Percentiles rank a stretch among this genome's conserved stretches.
Conservation (phyloP, 2,113 vertebrate genomes). For the Chauna torquata region DNA sequence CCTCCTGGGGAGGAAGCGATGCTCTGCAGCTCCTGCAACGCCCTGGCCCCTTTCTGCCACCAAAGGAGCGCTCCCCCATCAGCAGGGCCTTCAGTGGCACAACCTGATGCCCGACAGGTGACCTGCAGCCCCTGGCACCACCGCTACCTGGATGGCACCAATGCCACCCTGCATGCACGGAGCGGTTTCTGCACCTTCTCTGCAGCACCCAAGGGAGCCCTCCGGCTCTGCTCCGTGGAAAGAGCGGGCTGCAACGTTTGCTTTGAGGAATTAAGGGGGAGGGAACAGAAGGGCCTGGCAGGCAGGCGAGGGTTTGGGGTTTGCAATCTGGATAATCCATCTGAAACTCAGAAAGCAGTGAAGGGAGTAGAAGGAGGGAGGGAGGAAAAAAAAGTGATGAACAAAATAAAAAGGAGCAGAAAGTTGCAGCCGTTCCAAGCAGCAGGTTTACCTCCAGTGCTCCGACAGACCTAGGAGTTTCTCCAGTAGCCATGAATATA, state of each 20-base stretch:
- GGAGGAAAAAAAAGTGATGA: conserved; percentile 25
- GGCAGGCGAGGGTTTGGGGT: background rate
- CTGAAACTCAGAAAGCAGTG: conserved; percentile 42
- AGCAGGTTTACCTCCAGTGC: background rate
- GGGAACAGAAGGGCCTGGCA: conserved; percentile 42
- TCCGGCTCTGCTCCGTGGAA: accelerated
- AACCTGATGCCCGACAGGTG: background rate
- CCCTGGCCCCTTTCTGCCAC: background rate
- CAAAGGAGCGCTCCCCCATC: background rate
- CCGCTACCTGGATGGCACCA: accelerated
- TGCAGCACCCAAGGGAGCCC: background rate
- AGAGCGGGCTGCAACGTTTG: background rate
- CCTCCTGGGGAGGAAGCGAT: background rate
- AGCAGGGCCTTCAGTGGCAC: background rate
- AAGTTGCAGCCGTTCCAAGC: background rate
- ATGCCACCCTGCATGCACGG: too few relatives aligned
- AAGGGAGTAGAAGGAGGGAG: background rate
- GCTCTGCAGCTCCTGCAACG: background rate
- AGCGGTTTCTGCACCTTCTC: background rate
- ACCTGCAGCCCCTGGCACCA: background rate
- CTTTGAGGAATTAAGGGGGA: background rate
- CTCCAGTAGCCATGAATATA: background rate
- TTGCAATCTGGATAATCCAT: conserved; percentile 61
- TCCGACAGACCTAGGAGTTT: background rate
- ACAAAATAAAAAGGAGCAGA: conserved; percentile 43